Conservation (phyloP, 2,113 vertebrate genomes). For the Rhinoderma darwinii region DNA sequence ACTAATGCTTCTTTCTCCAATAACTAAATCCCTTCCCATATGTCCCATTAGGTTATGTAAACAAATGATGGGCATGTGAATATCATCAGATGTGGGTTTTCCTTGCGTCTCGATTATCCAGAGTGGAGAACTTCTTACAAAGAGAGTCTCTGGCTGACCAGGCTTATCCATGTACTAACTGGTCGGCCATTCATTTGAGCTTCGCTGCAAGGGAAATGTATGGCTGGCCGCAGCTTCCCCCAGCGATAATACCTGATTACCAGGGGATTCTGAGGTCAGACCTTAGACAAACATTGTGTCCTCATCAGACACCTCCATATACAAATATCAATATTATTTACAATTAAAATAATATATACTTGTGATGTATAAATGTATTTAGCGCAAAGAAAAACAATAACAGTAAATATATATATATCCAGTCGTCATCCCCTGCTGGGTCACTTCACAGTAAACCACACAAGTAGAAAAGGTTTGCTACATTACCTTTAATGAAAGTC, state of each 20-base stretch:
- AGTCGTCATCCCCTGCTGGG: background rate
- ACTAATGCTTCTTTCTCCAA: too few species aligned
- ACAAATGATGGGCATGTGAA: too few species aligned
- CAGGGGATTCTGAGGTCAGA: background rate
- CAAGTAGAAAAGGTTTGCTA: background rate
- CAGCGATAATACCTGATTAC: background rate
- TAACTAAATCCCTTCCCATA: too few species aligned
- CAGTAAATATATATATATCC: background rate
- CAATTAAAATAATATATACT: background rate
- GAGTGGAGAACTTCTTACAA: background rate
- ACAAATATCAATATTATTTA: background rate
- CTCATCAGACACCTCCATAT: too few species aligned
- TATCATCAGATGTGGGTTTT: too few species aligned
- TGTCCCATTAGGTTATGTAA: too few species aligned
- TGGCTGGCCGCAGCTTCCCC: background rate
- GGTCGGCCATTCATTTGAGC: background rate
- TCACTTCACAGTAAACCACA: background rate
- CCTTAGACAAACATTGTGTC: background rate
- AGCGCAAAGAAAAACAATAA: background rate
- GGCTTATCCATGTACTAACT: background rate
- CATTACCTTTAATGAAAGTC: conserved; percentile 20
- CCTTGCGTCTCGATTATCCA: too few species aligned
- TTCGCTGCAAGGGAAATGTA: background rate
- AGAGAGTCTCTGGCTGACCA: background rate
- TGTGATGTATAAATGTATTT: background rate